These are phyloP conservation scores for Drosophila sp. DNA, from an alignment of 1,140 invertebrate genomes.

Conservation along the genomic window DNA sequence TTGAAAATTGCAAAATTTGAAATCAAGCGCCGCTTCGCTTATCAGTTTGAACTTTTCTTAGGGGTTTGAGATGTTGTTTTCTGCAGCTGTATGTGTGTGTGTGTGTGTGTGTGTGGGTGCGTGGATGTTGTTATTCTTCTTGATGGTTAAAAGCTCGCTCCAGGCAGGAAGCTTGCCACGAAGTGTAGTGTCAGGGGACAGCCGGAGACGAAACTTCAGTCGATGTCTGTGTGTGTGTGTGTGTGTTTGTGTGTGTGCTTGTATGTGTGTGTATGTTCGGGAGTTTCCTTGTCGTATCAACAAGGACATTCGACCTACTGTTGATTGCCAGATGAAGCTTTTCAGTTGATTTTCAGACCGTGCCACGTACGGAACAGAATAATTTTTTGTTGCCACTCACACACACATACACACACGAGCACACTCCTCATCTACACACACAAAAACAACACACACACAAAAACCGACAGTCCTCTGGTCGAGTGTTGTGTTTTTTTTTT, in stretches of 20 bases:
- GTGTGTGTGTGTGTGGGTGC: neutral
- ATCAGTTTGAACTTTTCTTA: neutral
- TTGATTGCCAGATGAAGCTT: constrained; percentile 74
- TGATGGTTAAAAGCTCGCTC: constrained; percentile 52
- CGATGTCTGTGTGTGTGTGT: neutral
- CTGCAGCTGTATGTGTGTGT: neutral
- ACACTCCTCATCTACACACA: no score
- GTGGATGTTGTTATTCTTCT: constrained; percentile 28
- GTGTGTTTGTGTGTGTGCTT: constrained; percentile 4
- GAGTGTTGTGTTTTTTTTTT: no score
- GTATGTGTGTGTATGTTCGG: constrained; percentile 1
- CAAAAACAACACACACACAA: no score
- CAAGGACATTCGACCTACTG: constrained; percentile 80
- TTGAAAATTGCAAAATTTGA: no score
- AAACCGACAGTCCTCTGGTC: no score
- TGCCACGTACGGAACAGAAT: constrained; percentile 69
- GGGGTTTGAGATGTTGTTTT: neutral
- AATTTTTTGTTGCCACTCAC: neutral
- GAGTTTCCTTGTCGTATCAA: constrained; percentile 65
- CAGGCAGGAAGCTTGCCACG: neutral
- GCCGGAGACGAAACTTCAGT: constrained; percentile 8
- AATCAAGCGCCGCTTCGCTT: neutral
- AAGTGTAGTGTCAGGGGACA: neutral
- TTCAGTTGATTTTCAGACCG: constrained; percentile 80
- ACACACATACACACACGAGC: no score